These are phyloP conservation scores for Danio choprae DNA, from an alignment of 2,797 vertebrate species.

Conservation along the genomic window DNA sequence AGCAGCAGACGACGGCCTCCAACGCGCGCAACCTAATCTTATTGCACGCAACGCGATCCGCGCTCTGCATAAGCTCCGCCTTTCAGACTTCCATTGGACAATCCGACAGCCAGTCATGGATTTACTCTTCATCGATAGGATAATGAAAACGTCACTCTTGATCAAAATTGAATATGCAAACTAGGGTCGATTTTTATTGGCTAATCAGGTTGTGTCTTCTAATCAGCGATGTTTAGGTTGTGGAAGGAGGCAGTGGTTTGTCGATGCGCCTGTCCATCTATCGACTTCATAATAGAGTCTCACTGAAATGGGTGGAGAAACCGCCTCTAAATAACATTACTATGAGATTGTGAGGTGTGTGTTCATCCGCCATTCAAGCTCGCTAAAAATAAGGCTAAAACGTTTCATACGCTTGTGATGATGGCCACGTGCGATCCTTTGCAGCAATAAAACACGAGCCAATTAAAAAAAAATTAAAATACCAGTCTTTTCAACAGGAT, in stretches of 20 bases:
- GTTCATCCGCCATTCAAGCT: constrained; percentile 58
- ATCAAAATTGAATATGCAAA: constrained; percentile 45
- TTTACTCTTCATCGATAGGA: constrained; percentile 26
- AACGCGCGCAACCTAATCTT: constrained; percentile 63
- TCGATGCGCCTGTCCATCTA: constrained; percentile 42
- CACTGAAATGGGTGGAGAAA: constrained; percentile 36
- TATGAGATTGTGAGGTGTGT: constrained; percentile 4
- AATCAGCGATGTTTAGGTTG: constrained; percentile 40
- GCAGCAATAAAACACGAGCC: background rate
- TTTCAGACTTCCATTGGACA: constrained; percentile 52
- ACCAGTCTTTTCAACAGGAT: background rate
- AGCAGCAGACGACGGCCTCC: constrained; percentile 65
- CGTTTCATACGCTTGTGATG: background rate
- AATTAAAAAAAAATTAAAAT: too few species aligned
- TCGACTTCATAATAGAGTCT: constrained; percentile 38
- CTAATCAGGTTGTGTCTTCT: background rate
- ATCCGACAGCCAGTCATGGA: background rate
- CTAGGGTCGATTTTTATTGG: constrained; percentile 45
- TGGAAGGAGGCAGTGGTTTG: constrained; percentile 47
- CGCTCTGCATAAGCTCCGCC: constrained; percentile 56
- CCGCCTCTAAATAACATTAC: constrained; percentile 38
- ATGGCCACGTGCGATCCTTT: background rate
- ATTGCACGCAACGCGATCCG: constrained; percentile 58
- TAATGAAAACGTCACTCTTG: constrained; percentile 42
- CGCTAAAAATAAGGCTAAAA: constrained; percentile 37